phyloP scores from a whole-genome alignment of 2,797 vertebrate species.

The Pterois miles region DNA sequence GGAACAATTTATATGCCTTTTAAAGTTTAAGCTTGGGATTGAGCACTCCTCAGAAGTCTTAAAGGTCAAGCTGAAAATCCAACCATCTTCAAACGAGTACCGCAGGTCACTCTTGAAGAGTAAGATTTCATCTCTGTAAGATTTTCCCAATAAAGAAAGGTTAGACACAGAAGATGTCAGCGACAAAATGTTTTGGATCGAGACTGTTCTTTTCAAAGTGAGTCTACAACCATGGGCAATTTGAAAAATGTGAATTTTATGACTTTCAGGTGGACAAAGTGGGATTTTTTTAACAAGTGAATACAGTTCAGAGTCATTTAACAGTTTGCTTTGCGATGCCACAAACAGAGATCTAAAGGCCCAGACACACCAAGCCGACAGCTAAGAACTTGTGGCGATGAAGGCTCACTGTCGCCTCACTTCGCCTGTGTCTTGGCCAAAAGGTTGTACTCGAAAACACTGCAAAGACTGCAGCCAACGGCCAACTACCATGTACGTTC shows the following conservation, averaged over 20 bases:
- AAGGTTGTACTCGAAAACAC: no score
- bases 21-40: constrained; percentile 37
- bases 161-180: constrained; percentile 57
- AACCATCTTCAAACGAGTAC: constrained; percentile 52
- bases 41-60: constrained; percentile 56
- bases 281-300: background rate
- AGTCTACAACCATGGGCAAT: constrained; percentile 14
- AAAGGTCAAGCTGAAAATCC: constrained; percentile 75
- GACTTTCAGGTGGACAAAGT: constrained; percentile 1
- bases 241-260: background rate
- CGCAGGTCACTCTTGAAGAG: constrained; percentile 43
- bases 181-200: constrained; percentile 48
- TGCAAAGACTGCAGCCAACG: no score
- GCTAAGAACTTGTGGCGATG: background rate
- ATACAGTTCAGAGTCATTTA: background rate
- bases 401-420: no score
- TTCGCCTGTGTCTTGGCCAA: no score
- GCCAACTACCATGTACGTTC: background rate
- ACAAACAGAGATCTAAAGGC: background rate
- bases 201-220: constrained; percentile 12
- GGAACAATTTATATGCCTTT: constrained; percentile 50
- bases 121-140: constrained; percentile 65
- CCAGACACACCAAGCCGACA: background rate
- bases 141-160: constrained; percentile 74
- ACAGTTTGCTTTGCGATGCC: background rate